Evolutionary conservation across 2,888 invertebrate genomes (phyloP).

Genomic region (Nomada goodeniana): DNA sequence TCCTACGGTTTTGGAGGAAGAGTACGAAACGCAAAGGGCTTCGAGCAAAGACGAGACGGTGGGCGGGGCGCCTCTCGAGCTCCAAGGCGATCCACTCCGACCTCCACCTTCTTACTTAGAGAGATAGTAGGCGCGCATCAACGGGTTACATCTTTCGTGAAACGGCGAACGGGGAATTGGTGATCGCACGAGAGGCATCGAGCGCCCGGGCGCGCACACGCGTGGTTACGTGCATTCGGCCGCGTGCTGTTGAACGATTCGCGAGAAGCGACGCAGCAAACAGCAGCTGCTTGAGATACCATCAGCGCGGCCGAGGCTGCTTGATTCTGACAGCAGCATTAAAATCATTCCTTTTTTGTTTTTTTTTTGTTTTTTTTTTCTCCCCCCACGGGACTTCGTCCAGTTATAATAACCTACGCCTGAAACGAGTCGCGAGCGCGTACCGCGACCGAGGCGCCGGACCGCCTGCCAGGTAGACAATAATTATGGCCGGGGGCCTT

Average conservation of each 20-base stretch:
- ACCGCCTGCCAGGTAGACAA: background rate
- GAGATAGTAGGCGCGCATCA: constrained; percentile 80
- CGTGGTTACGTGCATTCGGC: constrained; percentile 3
- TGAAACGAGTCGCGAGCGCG: constrained; percentile 34
- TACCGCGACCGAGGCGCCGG: constrained; percentile 6
- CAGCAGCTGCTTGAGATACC: constrained; percentile 67
- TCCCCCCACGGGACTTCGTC: constrained; percentile 1
- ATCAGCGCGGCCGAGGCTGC: constrained; percentile 53
- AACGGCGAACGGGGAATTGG: constrained; percentile 76
- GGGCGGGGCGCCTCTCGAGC: constrained; percentile 84
- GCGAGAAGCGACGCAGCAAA: constrained; percentile 34
- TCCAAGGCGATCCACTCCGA: constrained; percentile 84
- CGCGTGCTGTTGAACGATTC: constrained; percentile 19
- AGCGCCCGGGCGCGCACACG: constrained; percentile 19
- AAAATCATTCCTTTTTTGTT: constrained; percentile 53
- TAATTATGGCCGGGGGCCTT: constrained; percentile 33
- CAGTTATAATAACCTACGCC: constrained; percentile 56
- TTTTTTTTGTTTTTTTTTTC: constrained; percentile 24
- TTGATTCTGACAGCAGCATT: constrained; percentile 63
- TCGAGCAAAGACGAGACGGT: constrained; percentile 83
- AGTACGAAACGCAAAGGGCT: constrained; percentile 80
- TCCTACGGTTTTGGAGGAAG: constrained; percentile 76
- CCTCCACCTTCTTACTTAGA: constrained; percentile 80
- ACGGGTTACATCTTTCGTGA: constrained; percentile 81
- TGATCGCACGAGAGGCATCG: constrained; percentile 51